Base-by-base conservation (phyloP, 2,113 vertebrate species). In the Oncorhynchus mykiss region DNA sequence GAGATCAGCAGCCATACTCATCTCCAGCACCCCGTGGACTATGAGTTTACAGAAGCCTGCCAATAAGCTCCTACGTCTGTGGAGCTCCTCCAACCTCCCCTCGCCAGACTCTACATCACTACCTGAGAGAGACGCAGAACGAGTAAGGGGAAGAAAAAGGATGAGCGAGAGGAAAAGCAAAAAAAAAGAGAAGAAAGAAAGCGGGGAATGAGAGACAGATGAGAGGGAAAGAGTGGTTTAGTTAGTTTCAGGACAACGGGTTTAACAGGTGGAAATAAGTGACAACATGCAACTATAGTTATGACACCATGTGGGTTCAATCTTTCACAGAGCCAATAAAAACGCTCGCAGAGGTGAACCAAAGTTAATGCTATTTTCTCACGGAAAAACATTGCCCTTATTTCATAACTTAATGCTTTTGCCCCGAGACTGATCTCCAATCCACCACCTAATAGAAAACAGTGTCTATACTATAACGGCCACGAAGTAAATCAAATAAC, bases 41-140 rank as follows among this genome's bases (percentile, higher is more conserved):
- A 97, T 93, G 72, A 98, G 92, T 69, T 96, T 97, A 91, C 96
- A 96, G 90, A 92, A 97, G 1, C 94, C 95, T 20, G 95, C 94
- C 18, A 98, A 94, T 76, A 95, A 91, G 67, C 88, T 93, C 72
- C 96, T 91, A 5, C 93, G 93, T 45, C 74, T 92, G 87, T 95
- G 93, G 75, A 96, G 89, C 67, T 92, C 88, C 22, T 94, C 92
- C 74, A 95, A 80, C 80, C 80, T 91, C 80, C 83, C 85, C 75
- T 72, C 87, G 27, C 87, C 91, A 27, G 87, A 87, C 88, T 83
- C 83, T 25, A 65, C 78, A 25, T 90, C 87, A 11, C 84, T 72
- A 76, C 64, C 93, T 93, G 90, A 68, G 34, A 62, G 74, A 67
- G 75, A 25, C 4, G 6, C 3, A n/a, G 22, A 29, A 79, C 82